Base-by-base conservation (phyloP, 2,113 vertebrate species). In the Passer domesticus region DNA sequence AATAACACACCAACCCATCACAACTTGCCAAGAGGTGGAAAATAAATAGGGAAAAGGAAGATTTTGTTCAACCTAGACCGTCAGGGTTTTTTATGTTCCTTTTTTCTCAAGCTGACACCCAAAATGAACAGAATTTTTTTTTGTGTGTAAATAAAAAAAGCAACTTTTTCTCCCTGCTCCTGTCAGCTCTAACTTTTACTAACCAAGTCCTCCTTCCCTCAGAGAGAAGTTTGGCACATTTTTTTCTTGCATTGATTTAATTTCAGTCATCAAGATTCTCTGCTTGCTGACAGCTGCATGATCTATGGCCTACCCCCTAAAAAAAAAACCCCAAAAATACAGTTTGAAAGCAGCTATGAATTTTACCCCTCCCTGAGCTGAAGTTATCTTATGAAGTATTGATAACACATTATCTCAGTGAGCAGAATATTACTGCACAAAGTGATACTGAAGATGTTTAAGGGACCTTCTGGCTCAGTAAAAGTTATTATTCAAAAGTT, bases 401-500 rank as follows among this genome's bases (percentile, higher is more conserved):
- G 98, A 98, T 98, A 98, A 97, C n/a, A 4, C 91, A 84, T 97
- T 98, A 98, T 98, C 98, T 97, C 78, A 73, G 55, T 89, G 74
- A 97, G 97, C 98, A 98, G 97, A 96, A 97, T 97, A 97, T 97
- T 95, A 85, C 96, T 96, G 96, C 91, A 95, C 95, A 95, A 95
- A 95, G 94, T 89, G 98, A 98, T 98, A 98, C 97, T 97, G 93
- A 90, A 97, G 94, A 97, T 96, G 91, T 96, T 96, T 88, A 92
- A 97, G 96, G 95, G 95, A 97, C 88, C 96, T 97, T 92, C 95
- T 96, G 95, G 92, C 95, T 98, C 50, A 1, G 83, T 97, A 87
- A 97, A 97, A 97, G 97, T 98, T 98, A 97, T 98, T 98, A 97
- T 98, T 97, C 92, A 96, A 87, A 98, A 98, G 98, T 98, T 98